Conservation (phyloP, 2,888 invertebrate genomes). For the Sepiola atlantica region DNA sequence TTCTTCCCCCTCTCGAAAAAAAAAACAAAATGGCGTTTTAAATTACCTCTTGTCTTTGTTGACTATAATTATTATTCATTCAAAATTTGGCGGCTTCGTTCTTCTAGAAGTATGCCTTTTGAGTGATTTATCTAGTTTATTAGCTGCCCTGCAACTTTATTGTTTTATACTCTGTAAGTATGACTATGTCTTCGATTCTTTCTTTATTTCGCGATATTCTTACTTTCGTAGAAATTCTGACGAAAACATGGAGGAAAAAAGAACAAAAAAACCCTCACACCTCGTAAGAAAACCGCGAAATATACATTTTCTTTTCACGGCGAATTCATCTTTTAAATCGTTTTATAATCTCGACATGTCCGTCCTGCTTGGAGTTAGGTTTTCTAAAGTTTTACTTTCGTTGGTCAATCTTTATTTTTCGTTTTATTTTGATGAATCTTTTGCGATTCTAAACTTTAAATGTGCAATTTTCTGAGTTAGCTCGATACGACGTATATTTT, state of each 20-base stretch:
- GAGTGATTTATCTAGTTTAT: background rate
- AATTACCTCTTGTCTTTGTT: background rate
- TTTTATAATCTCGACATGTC: background rate
- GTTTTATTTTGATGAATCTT: background rate
- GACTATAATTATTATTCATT: constrained; percentile 38
- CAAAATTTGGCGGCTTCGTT: constrained; percentile 45
- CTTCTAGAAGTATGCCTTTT: constrained; percentile 43
- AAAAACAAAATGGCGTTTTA: constrained; percentile 23
- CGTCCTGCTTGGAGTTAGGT: background rate
- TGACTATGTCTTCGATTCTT: background rate
- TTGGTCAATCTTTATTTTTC: background rate
- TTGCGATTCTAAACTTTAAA: background rate
- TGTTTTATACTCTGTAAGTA: background rate
- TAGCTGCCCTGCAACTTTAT: constrained; percentile 24
- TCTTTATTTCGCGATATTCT: background rate
- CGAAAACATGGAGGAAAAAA: background rate
- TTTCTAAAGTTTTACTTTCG: background rate
- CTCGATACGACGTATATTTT: no score
- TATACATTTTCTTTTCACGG: background rate
- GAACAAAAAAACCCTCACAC: no score
- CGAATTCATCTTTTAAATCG: background rate
- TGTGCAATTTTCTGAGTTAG: no score
- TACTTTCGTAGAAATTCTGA: background rate
- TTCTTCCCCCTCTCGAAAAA: background rate
- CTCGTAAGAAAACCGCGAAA: constrained; percentile 13